Conservation (phyloP, 2,113 vertebrate genomes). For the Galeopterus variegatus region DNA sequence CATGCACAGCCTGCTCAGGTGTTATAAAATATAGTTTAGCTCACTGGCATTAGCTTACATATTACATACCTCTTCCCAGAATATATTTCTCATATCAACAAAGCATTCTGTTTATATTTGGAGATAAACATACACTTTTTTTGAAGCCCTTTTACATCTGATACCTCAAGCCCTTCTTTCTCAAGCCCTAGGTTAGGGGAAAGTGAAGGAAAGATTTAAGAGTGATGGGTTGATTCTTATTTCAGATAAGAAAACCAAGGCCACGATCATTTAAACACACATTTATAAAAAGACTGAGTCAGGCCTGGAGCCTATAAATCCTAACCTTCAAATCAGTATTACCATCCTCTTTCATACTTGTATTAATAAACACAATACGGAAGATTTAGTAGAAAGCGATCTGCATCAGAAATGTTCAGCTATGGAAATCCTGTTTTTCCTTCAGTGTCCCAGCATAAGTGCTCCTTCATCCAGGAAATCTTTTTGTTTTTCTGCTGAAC, state of each 20-base stretch:
- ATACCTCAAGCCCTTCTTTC: background rate
- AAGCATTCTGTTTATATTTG: background rate
- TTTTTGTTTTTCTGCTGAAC: background rate
- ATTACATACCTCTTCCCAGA: background rate
- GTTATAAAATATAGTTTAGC: background rate
- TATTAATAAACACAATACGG: background rate
- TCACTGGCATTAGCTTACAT: background rate
- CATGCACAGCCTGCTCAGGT: fast-evolving
- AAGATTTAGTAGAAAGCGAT: background rate
- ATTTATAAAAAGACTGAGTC: background rate
- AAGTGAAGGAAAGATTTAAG: background rate
- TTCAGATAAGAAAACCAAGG: background rate
- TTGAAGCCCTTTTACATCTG: background rate
- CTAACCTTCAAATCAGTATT: background rate
- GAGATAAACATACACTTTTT: background rate
- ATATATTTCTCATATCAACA: background rate
- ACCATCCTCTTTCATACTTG: background rate
- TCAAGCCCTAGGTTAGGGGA: background rate
- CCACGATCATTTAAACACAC: background rate
- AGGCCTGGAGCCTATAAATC: background rate
- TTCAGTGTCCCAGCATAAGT: background rate
- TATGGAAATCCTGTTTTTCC: background rate
- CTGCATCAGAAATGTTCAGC: background rate
- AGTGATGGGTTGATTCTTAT: background rate
- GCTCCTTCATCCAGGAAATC: background rate